Conservation (phyloP, 1,140 invertebrate species). For the Ceratitis capitata region DNA sequence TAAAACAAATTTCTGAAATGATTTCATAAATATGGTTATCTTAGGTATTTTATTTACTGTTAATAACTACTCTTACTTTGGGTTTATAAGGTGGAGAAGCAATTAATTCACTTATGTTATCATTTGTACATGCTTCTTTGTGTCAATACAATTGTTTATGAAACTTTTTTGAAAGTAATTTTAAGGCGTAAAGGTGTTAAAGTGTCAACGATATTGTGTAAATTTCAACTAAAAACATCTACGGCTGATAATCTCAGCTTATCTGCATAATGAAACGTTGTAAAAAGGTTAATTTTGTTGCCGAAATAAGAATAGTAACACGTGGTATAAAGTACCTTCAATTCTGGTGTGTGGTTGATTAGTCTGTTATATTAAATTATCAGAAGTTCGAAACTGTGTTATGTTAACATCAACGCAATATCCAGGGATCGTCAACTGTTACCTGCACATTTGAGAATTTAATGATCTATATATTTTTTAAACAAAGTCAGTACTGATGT, state of each 20-base stretch:
- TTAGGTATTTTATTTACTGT: neutral
- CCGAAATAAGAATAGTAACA: neutral
- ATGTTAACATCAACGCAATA: neutral
- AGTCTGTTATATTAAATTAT: neutral
- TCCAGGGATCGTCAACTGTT: neutral
- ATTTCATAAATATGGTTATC: neutral
- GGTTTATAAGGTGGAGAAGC: neutral
- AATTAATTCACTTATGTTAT: neutral
- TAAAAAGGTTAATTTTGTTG: neutral
- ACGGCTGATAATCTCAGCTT: neutral
- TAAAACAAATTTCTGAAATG: neutral
- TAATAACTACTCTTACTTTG: neutral
- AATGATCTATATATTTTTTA: neutral
- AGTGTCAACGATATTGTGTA: neutral
- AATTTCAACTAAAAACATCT: neutral
- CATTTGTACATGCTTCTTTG: neutral
- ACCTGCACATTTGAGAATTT: neutral
- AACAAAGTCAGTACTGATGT: neutral
- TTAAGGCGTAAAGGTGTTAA: slow-evolving; percentile 38
- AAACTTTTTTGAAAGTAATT: slow-evolving; percentile 39
- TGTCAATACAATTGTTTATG: slow-evolving; percentile 25
- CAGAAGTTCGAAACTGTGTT: slow-evolving; percentile 2
- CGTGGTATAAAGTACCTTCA: neutral
- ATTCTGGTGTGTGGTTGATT: neutral
- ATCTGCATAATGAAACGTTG: neutral